A percentile compares a stretch with the other conserved stretches of the same genome.
phyloP scores from a whole-genome alignment of 1,140 invertebrate genomes.

The Penaeus chinensis region DNA sequence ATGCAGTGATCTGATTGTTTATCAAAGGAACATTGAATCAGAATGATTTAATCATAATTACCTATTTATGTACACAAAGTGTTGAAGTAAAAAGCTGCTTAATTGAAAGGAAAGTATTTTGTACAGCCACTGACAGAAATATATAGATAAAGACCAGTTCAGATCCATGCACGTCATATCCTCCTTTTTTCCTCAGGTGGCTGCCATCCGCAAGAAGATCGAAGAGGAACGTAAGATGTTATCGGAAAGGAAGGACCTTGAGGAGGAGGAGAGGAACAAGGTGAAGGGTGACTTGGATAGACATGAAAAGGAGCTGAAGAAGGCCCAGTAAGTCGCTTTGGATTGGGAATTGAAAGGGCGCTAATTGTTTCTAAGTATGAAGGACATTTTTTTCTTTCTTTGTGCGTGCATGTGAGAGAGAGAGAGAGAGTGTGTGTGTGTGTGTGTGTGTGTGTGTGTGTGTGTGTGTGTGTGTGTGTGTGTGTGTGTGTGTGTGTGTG shows the following conservation, averaged over 20 bases:
- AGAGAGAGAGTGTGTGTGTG: no score
- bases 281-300: constrained; percentile 70
- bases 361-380: no score
- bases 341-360: no score
- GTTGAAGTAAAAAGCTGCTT: neutral
- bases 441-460: no score
- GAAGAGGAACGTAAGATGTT: constrained; percentile 71
- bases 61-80: no score
- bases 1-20: no score
- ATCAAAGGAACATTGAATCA: no score
- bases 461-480: no score
- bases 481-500: no score
- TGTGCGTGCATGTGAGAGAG: no score
- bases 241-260: constrained; percentile 71
- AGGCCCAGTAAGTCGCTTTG: constrained; percentile 69
- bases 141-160: neutral
- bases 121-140: neutral
- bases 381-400: no score
- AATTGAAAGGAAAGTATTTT: neutral
- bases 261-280: constrained; percentile 79
- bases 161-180: neutral
- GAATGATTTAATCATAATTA: no score
- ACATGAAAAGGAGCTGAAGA: constrained; percentile 72
- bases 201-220: constrained; percentile 68
- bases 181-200: constrained; percentile 25